A percentile compares a stretch with the other conserved stretches of the same genome.
These are phyloP conservation scores for Dendrolimus punctatus DNA, from an alignment of 1,140 invertebrate species.

Conservation along the genomic window DNA sequence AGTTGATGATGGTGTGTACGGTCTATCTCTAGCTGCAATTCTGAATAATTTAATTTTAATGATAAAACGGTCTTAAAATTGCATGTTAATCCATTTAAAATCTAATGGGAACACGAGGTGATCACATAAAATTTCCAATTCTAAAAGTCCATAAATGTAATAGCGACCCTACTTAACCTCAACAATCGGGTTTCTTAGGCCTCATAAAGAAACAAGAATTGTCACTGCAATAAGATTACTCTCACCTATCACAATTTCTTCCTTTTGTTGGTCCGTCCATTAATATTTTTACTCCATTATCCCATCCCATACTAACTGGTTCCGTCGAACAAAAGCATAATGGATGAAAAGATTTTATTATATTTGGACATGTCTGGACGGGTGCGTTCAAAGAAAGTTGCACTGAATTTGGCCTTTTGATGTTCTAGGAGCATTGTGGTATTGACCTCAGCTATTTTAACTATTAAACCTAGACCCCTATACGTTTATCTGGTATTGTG, in stretches of 20 bases:
- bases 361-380: slow-evolving; percentile 34
- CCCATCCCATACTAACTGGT: slow-evolving; percentile 49
- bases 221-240: slow-evolving; percentile 58
- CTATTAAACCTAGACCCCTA: no score
- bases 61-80: no score
- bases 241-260: slow-evolving; percentile 68
- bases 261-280: slow-evolving; percentile 55
- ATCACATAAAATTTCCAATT: slow-evolving; percentile 39
- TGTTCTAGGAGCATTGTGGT: no score
- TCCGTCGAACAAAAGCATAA: slow-evolving; percentile 46
- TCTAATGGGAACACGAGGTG: no score
- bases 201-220: slow-evolving; percentile 51
- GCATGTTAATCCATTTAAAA: no score
- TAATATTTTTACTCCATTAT: slow-evolving; percentile 54
- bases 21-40: no score
- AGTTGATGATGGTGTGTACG: no score
- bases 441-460: no score
- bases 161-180: slow-evolving; percentile 54
- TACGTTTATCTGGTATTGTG: no score
- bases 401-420: slow-evolving; percentile 19
- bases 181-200: slow-evolving; percentile 42
- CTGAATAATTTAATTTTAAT: no score
- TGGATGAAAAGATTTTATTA: slow-evolving; percentile 49
- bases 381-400: slow-evolving; percentile 30
- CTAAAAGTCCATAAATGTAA: slow-evolving; percentile 42